Conservation (phyloP, 2,888 invertebrate genomes). For the Stegophylla sp. region DNA sequence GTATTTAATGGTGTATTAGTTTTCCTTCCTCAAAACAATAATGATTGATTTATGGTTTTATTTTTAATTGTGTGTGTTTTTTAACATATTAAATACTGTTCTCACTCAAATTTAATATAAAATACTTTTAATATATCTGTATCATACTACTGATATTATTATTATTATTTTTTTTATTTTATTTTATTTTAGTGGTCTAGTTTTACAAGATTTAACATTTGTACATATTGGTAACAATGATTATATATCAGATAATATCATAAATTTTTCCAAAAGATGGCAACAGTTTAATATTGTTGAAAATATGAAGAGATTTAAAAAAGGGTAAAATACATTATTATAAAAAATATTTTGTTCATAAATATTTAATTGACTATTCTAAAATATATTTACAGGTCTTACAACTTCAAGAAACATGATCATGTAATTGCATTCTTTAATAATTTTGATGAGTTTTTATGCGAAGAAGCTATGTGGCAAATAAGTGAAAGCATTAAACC, state of each 20-base stretch:
- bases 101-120: too few relatives aligned
- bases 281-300: conserved; percentile 98
- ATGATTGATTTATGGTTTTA: too few relatives aligned
- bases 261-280: conserved; percentile 98
- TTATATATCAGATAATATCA: conserved; percentile 80
- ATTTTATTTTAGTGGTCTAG: conserved; percentile 81
- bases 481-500: conserved; percentile 97
- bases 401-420: conserved; percentile 91
- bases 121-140: too few relatives aligned
- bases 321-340: conserved; percentile 74
- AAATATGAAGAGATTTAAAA: conserved; percentile 96
- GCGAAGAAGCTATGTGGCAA: conserved; percentile 98
- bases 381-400: conserved; percentile 72
- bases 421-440: conserved; percentile 93
- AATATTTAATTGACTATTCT: conserved; percentile 22
- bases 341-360: neutral
- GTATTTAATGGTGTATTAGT: too few relatives aligned
- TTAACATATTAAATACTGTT: too few relatives aligned
- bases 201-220: conserved; percentile 98
- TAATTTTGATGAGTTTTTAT: conserved; percentile 93
- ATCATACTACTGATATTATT: too few relatives aligned
- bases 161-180: neutral
- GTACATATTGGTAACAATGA: conserved; percentile 98
- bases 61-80: too few relatives aligned
- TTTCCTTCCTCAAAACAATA: too few relatives aligned